Percentiles rank a stretch among this genome's conserved stretches.
phyloP scores from a whole-genome alignment of 2,113 vertebrate species.

The Tragelaphus buxtoni region DNA sequence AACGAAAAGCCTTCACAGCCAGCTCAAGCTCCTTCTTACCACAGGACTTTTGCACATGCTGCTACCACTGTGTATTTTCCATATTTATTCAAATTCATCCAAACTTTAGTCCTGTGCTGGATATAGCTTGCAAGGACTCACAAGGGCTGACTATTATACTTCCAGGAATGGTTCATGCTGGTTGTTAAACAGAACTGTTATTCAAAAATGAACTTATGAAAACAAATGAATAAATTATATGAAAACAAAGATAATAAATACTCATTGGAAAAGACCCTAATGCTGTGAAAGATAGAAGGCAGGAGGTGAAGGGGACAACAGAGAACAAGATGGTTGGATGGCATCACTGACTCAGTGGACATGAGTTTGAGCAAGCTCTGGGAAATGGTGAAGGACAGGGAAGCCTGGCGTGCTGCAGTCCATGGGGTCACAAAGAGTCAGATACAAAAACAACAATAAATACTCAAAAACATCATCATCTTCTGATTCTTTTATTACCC shows the following conservation, averaged over 20 bases:
- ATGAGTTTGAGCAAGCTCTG: neutral
- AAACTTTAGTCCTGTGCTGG: accelerated
- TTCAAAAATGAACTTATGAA: neutral
- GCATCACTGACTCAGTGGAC: neutral
- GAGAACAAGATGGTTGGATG: neutral
- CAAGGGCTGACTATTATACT: neutral
- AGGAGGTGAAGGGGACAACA: neutral
- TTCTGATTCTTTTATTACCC: neutral
- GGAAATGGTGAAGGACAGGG: neutral
- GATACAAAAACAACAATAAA: neutral
- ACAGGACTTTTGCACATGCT: neutral
- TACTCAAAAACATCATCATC: neutral
- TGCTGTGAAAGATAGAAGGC: neutral
- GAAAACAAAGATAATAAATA: neutral
- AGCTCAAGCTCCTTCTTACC: neutral
- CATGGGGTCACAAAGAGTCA: neutral
- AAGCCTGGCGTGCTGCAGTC: neutral
- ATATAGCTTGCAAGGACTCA: neutral
- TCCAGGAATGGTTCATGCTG: neutral
- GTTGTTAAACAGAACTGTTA: neutral
- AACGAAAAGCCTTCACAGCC: neutral
- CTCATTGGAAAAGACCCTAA: neutral
- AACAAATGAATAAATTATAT: neutral
- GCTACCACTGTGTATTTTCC: neutral
- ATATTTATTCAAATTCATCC: neutral